Evolutionary conservation across 1,140 invertebrate genomes (phyloP), one percentile per base, ranked within the genome.

Genomic region (Neocloeon triangulifer): DNA sequence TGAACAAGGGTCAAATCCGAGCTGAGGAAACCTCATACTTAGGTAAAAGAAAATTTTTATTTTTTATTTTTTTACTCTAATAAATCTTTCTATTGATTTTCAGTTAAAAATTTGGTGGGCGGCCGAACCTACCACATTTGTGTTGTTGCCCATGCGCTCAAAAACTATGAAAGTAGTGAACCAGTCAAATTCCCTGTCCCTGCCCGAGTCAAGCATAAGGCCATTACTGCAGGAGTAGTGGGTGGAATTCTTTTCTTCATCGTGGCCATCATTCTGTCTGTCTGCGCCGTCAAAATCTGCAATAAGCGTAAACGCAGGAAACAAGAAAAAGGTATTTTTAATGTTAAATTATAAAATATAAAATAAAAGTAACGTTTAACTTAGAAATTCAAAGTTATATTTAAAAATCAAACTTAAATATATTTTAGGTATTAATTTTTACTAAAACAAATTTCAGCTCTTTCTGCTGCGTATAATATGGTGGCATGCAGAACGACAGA

Each of bases 391-490:
- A 23, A 23, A 23, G n/a, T n/a, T 23, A 23, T 8, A 23, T 23
- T 23, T 23, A 8, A 23, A 23, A n/a, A n/a, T n/a, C n/a, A n/a
- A n/a, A n/a, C n/a, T n/a, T n/a, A n/a, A n/a, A n/a, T n/a, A n/a
- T n/a, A n/a, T n/a, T n/a, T n/a, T n/a, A n/a, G n/a, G n/a, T n/a
- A n/a, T n/a, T n/a, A n/a, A n/a, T n/a, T n/a, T n/a, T n/a, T n/a
- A n/a, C n/a, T n/a, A n/a, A n/a, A n/a, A n/a, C n/a, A n/a, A n/a
- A n/a, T n/a, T n/a, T n/a, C n/a, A n/a, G n/a, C n/a, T n/a, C n/a
- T n/a, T n/a, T n/a, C n/a, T 78, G 57, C 72, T 89, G 85, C 82
- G 59, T 91, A 91, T 69, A 89, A 86, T 62, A 86, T 89, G 82
- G 85, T 92, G 63, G 78, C 84, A 54, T 86, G 82, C 70, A 71